A percentile compares a stretch with the other conserved stretches of the same genome.
Conservation (phyloP, 2,888 invertebrate species). For the Ptychoptera contaminata region DNA sequence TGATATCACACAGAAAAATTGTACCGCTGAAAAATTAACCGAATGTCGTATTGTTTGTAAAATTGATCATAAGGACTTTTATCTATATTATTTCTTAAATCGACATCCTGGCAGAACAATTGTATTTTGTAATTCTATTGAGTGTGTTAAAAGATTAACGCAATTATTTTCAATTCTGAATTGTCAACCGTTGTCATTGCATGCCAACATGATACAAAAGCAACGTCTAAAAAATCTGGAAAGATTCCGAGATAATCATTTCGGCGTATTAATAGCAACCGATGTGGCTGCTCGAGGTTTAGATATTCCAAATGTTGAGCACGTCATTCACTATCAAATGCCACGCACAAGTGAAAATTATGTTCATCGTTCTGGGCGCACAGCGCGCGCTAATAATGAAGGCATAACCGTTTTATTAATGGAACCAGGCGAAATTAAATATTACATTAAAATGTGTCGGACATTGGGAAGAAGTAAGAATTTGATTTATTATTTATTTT, state of each 20-base stretch:
- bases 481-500: neutral
- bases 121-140: constrained; percentile 88
- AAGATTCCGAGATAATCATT: constrained; percentile 53
- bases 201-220: constrained; percentile 85
- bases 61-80: constrained; percentile 73
- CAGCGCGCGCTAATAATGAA: constrained; percentile 75
- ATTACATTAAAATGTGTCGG: constrained; percentile 64
- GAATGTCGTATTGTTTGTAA: constrained; percentile 71
- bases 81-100: constrained; percentile 78
- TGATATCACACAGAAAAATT: constrained; percentile 66
- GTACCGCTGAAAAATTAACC: constrained; percentile 69
- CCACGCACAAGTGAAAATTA: constrained; percentile 92
- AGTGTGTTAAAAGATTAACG: constrained; percentile 69
- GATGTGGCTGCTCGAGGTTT: constrained; percentile 96
- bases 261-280: constrained; percentile 73
- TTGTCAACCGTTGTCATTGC: constrained; percentile 60
- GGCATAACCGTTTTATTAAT: constrained; percentile 86
- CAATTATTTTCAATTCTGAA: constrained; percentile 52
- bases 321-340: constrained; percentile 94
- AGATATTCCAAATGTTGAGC: constrained; percentile 85
- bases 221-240: constrained; percentile 90
- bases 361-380: constrained; percentile 91
- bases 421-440: constrained; percentile 69
- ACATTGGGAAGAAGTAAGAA: constrained; percentile 69
- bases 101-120: constrained; percentile 80